Percentiles rank a stretch among this genome's conserved stretches.
Evolutionary conservation across 1,140 invertebrate species (phyloP).

Genomic region (Kradibia gibbosae): DNA sequence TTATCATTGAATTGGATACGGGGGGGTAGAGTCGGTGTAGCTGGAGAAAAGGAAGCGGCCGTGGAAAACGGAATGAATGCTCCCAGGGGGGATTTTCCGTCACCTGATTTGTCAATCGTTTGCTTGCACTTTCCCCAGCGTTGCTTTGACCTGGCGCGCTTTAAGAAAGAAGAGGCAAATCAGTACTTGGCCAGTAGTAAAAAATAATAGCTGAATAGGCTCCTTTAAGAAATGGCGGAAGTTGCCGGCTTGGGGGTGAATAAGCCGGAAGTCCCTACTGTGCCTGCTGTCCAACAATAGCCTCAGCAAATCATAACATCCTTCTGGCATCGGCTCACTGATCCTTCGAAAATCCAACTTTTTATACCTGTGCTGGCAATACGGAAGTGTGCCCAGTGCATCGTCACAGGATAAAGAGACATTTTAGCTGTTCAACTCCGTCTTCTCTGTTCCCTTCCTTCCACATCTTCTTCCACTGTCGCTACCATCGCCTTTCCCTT

Average conservation of each 20-base stretch:
- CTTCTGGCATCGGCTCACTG: conserved; percentile 52
- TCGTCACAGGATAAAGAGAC: conserved; percentile 30
- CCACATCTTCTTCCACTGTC: too few species aligned
- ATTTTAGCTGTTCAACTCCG: background rate
- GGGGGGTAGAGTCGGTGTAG: background rate
- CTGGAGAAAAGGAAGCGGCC: conserved; percentile 12
- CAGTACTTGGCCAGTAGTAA: conserved; percentile 61
- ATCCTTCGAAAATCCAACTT: conserved; percentile 60
- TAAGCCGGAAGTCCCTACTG: conserved; percentile 68
- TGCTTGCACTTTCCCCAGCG: conserved; percentile 8
- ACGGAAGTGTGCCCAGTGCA: conserved; percentile 50
- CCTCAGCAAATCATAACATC: conserved; percentile 65
- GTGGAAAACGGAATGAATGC: conserved; percentile 52
- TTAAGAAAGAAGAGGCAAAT: conserved; percentile 57
- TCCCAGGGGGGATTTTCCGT: conserved; percentile 50
- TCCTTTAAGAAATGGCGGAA: conserved; percentile 67
- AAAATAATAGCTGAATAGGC: conserved; percentile 66
- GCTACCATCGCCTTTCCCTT: too few species aligned
- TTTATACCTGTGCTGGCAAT: conserved; percentile 56
- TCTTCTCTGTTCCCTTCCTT: background rate
- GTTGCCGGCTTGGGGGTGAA: conserved; percentile 58
- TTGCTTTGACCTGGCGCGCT: conserved; percentile 29
- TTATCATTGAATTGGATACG: conserved; percentile 33
- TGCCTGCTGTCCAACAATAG: conserved; percentile 58
- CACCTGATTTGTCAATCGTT: conserved; percentile 55